Conservation (phyloP, 2,888 invertebrate species). For the Incurvaria masculella region DNA sequence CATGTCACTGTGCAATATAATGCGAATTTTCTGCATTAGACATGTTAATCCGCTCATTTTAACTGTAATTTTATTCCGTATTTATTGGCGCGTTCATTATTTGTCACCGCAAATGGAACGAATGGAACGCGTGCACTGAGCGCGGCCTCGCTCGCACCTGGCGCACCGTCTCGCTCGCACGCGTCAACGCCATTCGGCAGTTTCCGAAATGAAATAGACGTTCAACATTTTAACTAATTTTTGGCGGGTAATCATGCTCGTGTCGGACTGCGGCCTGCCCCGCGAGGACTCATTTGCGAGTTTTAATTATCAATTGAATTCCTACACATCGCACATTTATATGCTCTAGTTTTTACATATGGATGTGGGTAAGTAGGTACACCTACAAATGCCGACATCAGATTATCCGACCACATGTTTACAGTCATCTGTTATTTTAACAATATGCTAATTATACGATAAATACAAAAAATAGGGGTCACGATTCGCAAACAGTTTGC, state of each 20-base stretch:
- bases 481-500: no score
- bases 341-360: no score
- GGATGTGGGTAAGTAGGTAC: no score
- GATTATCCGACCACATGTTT: no score
- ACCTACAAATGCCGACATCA: no score
- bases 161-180: background rate
- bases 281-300: no score
- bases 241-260: constrained; percentile 10
- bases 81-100: constrained; percentile 58
- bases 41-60: constrained; percentile 58
- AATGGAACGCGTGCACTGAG: constrained; percentile 52
- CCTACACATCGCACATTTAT: no score
- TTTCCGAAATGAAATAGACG: constrained; percentile 25
- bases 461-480: no score
- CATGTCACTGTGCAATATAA: constrained; percentile 18
- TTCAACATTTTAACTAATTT: constrained; percentile 5
- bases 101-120: constrained; percentile 50
- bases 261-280: no score
- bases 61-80: constrained; percentile 58
- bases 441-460: no score
- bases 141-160: constrained; percentile 24
- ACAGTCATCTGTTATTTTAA: no score
- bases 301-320: no score
- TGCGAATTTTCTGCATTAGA: constrained; percentile 56
- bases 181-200: constrained; percentile 23